These are phyloP conservation scores for Geophilus truncorum DNA, from an alignment of 2,888 invertebrate genomes.

Conservation along the genomic window DNA sequence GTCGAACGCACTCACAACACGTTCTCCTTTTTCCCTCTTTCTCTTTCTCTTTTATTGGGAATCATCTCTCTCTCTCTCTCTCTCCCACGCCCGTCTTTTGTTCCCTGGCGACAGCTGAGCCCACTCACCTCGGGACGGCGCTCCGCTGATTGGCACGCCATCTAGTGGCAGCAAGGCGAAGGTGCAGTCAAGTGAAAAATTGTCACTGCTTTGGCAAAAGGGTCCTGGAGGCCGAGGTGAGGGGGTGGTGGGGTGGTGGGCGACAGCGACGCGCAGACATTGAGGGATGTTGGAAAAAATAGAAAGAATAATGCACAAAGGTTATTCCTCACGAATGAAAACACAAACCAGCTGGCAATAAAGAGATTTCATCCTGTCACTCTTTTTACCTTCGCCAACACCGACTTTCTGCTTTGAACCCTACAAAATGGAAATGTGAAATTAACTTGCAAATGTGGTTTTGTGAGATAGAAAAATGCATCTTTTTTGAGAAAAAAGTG, in stretches of 20 bases:
- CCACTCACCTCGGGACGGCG: conserved; percentile 10
- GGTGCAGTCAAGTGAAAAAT: not conserved
- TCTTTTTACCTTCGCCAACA: not conserved
- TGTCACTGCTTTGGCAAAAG: conserved; percentile 5
- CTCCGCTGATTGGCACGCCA: conserved; percentile 4
- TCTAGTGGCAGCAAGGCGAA: not conserved
- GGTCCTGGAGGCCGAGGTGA: conserved; percentile 10
- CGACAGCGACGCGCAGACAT: not conserved
- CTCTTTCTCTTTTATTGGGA: conserved; percentile 7
- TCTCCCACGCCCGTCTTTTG: not conserved
- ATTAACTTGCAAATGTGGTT: not conserved
- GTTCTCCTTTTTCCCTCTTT: conserved; percentile 2
- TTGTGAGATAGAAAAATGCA: not conserved
- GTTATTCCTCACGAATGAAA: conserved; percentile 10
- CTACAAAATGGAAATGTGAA: not conserved
- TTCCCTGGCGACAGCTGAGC: conserved; percentile 5
- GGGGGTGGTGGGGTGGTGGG: not conserved
- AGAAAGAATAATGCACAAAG: conserved; percentile 10
- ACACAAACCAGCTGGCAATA: conserved; percentile 10
- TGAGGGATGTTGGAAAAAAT: conserved; percentile 10
- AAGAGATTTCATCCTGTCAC: conserved; percentile 10
- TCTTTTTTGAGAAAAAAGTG: not conserved
- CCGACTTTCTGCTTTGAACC: not conserved
- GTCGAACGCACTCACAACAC: not conserved
- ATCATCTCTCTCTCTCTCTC: not conserved